Percentiles rank a stretch among this genome's conserved stretches.
Evolutionary conservation across 1,140 invertebrate species (phyloP).

Genomic region (Brachionus plicatilis): DNA sequence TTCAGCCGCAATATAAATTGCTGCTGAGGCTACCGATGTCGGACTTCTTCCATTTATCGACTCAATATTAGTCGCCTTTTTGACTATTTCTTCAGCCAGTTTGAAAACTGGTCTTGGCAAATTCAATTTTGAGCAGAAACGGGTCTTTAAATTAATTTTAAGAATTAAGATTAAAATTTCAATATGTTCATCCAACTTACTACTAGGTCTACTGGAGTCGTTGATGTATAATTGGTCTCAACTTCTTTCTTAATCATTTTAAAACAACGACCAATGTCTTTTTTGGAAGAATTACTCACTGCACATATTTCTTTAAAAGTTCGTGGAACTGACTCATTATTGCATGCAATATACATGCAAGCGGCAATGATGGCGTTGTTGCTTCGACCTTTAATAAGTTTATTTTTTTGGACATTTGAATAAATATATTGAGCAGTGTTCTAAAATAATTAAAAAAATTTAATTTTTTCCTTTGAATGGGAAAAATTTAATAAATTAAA

Average conservation of each 20-base stretch:
- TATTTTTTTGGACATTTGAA: constrained; percentile 29
- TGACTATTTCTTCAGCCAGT: constrained; percentile 93
- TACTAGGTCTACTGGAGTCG: background rate
- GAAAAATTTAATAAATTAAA: background rate
- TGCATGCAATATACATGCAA: constrained; percentile 65
- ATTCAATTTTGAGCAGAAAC: constrained; percentile 62
- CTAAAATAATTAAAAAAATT: background rate
- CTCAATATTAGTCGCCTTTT: constrained; percentile 90
- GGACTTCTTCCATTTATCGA: constrained; percentile 95
- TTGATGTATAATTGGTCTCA: constrained; percentile 60
- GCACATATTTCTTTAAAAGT: constrained; percentile 76
- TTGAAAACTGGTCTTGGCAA: constrained; percentile 85
- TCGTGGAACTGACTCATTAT: constrained; percentile 93
- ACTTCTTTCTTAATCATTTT: constrained; percentile 78
- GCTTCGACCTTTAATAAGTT: background rate
- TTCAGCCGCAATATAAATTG: constrained; percentile 98
- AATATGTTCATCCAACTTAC: background rate
- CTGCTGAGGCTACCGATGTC: constrained; percentile 95
- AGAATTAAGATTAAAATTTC: background rate
- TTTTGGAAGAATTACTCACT: constrained; percentile 52
- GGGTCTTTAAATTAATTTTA: constrained; percentile 52
- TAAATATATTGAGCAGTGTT: constrained; percentile 35
- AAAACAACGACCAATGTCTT: constrained; percentile 95
- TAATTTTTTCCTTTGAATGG: background rate
- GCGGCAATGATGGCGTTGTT: constrained; percentile 11